phyloP scores from a whole-genome alignment of 2,888 invertebrate genomes.

The Melinaea marsaeus region DNA sequence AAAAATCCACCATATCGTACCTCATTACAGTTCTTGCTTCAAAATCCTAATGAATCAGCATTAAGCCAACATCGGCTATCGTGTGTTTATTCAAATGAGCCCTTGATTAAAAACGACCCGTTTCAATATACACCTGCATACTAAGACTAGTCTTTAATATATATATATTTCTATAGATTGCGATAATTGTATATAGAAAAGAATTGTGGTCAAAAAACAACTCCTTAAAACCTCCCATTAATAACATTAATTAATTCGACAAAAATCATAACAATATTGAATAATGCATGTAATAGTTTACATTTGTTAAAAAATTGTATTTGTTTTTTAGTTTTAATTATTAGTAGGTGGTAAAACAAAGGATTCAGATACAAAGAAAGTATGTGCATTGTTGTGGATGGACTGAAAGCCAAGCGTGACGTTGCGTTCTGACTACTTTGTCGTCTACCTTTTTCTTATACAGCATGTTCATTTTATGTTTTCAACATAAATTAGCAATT shows the following conservation, averaged over 20 bases:
- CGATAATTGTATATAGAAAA: slow-evolving; percentile 5
- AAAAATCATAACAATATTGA: no score
- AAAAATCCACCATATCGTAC: slow-evolving; percentile 5
- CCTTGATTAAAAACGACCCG: slow-evolving; percentile 48
- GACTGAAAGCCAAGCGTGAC: slow-evolving; percentile 3
- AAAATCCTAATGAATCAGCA: slow-evolving; percentile 57
- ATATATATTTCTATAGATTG: not conserved
- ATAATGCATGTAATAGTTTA: no score
- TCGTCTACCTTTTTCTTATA: slow-evolving; percentile 7
- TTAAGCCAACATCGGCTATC: slow-evolving; percentile 42
- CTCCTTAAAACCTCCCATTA: not conserved
- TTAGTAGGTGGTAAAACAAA: slow-evolving; percentile 6
- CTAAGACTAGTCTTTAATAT: not conserved
- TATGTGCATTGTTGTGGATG: slow-evolving; percentile 3
- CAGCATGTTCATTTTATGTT: not conserved
- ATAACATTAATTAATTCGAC: no score
- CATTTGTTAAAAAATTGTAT: no score
- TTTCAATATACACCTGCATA: slow-evolving; percentile 26
- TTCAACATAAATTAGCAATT: not conserved
- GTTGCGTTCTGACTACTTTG: slow-evolving; percentile 3
- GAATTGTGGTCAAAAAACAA: slow-evolving; percentile 7
- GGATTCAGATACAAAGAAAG: slow-evolving; percentile 3
- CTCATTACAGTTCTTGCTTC: slow-evolving; percentile 37
- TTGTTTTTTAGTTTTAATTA: slow-evolving; percentile 4
- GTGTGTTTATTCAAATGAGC: slow-evolving; percentile 63